phyloP scores from a whole-genome alignment of 2,888 invertebrate genomes.

The Penaeus monodon region DNA sequence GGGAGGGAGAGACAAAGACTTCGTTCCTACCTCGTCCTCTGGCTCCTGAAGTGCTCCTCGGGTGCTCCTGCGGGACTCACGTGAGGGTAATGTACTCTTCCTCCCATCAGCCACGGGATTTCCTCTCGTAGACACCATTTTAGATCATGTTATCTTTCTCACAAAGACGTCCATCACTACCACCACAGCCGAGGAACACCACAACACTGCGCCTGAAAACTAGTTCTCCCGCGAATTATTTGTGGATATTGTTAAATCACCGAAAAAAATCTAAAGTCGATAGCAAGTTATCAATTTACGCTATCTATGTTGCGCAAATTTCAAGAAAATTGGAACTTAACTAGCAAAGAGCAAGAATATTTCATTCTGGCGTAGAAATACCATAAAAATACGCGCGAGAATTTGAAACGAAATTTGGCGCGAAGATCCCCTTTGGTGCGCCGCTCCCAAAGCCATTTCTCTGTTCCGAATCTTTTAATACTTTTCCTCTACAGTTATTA shows the following conservation, averaged over 20 bases:
- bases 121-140: constrained; percentile 54
- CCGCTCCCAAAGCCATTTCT: no score
- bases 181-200: background rate
- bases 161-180: constrained; percentile 31
- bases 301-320: no score
- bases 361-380: background rate
- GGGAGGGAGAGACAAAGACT: constrained; percentile 9
- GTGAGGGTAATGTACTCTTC: constrained; percentile 36
- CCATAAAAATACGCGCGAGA: background rate
- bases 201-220: constrained; percentile 10
- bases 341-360: background rate
- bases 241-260: no score
- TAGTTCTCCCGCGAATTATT: no score
- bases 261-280: no score
- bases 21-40: constrained; percentile 38
- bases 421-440: background rate
- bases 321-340: no score
- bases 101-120: constrained; percentile 39
- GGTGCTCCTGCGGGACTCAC: constrained; percentile 44
- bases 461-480: no score
- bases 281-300: no score
- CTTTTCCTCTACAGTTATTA: no score
- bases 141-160: background rate
- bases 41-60: constrained; percentile 53
- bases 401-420: constrained; percentile 27